phyloP scores from a whole-genome alignment of 2,797 vertebrate genomes.

The Micromesistius poutassou region DNA sequence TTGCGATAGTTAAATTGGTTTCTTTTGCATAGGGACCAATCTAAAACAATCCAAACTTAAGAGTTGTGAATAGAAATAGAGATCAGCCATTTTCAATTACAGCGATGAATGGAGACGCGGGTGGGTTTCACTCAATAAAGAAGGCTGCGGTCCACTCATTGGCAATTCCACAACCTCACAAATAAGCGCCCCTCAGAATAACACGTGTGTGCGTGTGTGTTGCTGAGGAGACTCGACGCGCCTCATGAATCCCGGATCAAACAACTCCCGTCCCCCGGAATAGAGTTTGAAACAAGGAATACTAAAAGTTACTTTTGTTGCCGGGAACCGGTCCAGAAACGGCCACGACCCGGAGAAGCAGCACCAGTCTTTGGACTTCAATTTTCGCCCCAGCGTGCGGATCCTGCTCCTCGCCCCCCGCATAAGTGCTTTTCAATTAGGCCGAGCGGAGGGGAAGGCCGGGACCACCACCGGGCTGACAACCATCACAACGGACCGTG shows the following conservation, averaged over 20 bases:
- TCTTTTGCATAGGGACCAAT: neutral
- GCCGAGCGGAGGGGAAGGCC: constrained; percentile 38
- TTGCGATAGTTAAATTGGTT: neutral
- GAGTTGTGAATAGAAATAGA: neutral
- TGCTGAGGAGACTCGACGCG: neutral
- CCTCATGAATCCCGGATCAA: neutral
- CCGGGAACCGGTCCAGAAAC: neutral
- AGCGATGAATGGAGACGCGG: neutral
- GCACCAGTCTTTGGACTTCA: constrained; percentile 33
- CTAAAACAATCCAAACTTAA: neutral
- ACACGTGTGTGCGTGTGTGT: neutral
- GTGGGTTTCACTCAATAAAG: neutral
- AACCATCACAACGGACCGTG: too few relatives aligned
- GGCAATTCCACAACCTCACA: neutral
- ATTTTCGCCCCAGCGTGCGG: constrained; percentile 69
- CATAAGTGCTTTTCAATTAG: constrained; percentile 55
- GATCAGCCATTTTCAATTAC: neutral
- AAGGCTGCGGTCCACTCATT: neutral
- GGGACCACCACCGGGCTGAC: constrained; percentile 31
- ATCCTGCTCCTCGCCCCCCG: constrained; percentile 27
- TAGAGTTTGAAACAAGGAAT: neutral
- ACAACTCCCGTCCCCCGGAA: neutral
- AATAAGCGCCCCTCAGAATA: neutral
- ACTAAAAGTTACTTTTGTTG: neutral
- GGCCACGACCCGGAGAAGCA: neutral